These are phyloP conservation scores for Sminthopsis crassicaudata DNA, from an alignment of 2,113 vertebrate species.

Conservation along the genomic window DNA sequence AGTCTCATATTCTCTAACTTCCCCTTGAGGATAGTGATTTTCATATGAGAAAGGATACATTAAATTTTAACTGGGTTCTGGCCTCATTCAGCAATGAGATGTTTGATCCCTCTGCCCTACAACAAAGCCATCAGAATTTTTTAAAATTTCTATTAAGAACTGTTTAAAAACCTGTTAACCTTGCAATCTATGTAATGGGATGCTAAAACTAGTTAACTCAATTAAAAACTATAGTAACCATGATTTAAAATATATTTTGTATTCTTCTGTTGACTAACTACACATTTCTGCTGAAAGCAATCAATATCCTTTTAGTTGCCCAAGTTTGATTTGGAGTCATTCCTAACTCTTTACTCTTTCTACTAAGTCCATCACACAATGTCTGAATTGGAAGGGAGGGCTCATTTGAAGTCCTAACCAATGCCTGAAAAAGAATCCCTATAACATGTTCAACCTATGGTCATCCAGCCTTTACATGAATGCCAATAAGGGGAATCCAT, in stretches of 20 bases:
- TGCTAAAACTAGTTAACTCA: not conserved
- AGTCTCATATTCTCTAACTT: not conserved
- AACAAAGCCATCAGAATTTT: not conserved
- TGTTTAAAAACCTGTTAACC: not conserved
- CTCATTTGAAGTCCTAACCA: not conserved
- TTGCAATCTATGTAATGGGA: not conserved
- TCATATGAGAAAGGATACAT: not conserved
- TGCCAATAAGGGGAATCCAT: not conserved
- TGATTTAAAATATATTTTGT: not conserved
- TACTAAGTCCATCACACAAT: not conserved
- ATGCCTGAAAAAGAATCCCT: not conserved
- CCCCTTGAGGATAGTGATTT: not conserved
- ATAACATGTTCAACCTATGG: not conserved
- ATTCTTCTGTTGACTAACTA: not conserved
- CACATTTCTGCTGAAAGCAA: not conserved
- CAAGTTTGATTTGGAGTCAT: not conserved
- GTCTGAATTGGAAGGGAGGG: not conserved
- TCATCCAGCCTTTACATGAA: not conserved
- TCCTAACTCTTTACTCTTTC: not conserved
- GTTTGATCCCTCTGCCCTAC: not conserved
- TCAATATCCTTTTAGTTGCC: not conserved
- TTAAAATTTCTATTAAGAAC: not conserved
- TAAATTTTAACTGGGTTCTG: not conserved
- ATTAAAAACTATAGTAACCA: not conserved
- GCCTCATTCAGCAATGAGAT: not conserved